Conservation (phyloP, 1,140 invertebrate genomes). For the Goniozus legneri region DNA sequence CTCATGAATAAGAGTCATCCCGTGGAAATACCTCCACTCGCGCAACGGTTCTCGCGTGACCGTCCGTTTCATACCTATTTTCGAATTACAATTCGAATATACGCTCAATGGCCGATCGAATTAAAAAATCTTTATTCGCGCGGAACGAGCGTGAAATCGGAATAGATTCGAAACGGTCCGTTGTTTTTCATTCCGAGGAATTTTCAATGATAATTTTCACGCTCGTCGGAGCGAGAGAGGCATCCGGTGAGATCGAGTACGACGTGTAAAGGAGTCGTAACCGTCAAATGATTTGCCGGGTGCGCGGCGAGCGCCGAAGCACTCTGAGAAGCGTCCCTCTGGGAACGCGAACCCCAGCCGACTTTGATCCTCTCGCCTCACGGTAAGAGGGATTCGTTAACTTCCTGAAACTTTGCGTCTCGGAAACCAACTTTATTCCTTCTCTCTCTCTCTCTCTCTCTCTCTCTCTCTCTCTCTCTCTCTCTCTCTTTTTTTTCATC, state of each 20-base stretch:
- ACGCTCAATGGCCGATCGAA: too few relatives aligned
- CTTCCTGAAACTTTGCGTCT: too few relatives aligned
- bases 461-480: neutral
- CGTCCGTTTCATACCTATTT: slow-evolving; percentile 14
- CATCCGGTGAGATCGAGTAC: neutral
- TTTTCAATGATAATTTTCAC: too few relatives aligned
- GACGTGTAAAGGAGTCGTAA: neutral
- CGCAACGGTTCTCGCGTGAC: too few relatives aligned
- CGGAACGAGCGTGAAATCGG: too few relatives aligned
- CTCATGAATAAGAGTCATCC: slow-evolving; percentile 17
- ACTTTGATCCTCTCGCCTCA: slow-evolving; percentile 18
- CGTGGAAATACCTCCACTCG: slow-evolving; percentile 9
- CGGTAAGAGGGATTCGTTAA: too few relatives aligned
- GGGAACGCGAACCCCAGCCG: slow-evolving; percentile 8
- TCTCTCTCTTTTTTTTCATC: neutral
- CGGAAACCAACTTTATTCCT: slow-evolving; percentile 1
- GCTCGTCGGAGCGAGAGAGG: too few relatives aligned
- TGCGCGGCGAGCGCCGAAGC: too few relatives aligned
- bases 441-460: neutral
- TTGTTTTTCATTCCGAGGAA: slow-evolving; percentile 2
- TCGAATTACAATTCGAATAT: too few relatives aligned
- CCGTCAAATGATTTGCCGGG: slow-evolving; percentile 6
- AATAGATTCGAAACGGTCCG: too few relatives aligned
- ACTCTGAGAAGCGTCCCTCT: slow-evolving; percentile 18
- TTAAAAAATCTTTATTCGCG: too few relatives aligned